Conservation (phyloP, 2,888 invertebrate genomes). For the Latheticus oryzae region DNA sequence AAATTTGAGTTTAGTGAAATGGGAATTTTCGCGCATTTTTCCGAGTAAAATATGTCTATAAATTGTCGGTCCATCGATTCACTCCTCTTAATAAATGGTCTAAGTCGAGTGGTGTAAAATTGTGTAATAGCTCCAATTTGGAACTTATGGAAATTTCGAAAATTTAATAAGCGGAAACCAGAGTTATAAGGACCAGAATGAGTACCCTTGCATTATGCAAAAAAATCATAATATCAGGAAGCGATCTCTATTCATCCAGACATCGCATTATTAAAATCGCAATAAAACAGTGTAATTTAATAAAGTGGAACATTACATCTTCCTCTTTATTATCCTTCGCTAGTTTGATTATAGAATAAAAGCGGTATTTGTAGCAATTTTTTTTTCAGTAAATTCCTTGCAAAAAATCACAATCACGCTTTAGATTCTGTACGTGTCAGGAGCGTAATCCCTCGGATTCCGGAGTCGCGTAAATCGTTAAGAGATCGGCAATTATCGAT, state of each 20-base stretch:
- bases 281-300: constrained; percentile 48
- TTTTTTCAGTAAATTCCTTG: neutral
- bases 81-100: constrained; percentile 12
- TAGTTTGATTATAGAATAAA: constrained; percentile 44
- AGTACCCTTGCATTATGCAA: constrained; percentile 6
- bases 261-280: constrained; percentile 46
- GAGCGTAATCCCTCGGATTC: constrained; percentile 48
- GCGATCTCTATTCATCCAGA: constrained; percentile 26
- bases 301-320: constrained; percentile 43
- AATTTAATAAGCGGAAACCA: constrained; percentile 26
- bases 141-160: constrained; percentile 27
- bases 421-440: constrained; percentile 44
- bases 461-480: constrained; percentile 49
- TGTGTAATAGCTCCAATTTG: constrained; percentile 8
- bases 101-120: constrained; percentile 23
- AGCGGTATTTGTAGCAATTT: constrained; percentile 36
- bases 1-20: too few species aligned
- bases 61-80: constrained; percentile 6
- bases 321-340: constrained; percentile 44
- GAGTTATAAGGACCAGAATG: constrained; percentile 7
- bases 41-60: too few species aligned
- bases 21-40: too few species aligned
- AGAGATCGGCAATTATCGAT: constrained; percentile 53
- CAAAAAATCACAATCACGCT: constrained; percentile 30
- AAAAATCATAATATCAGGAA: constrained; percentile 15